These are phyloP conservation scores for Polydrusus pterygomalis DNA, from an alignment of 2,888 invertebrate species.

Conservation along the genomic window DNA sequence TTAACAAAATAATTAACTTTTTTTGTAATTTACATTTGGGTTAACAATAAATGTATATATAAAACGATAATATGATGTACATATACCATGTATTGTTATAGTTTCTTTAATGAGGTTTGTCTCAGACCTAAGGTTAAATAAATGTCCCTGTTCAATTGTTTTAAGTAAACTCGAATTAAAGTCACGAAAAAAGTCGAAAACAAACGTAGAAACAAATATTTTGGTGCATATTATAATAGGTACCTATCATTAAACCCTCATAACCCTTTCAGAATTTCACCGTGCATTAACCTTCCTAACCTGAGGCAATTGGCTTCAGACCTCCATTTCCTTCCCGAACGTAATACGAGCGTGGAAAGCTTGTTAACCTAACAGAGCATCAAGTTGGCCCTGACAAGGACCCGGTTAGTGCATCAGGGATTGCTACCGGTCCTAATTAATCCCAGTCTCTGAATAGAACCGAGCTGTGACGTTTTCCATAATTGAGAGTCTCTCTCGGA, in stretches of 20 bases:
- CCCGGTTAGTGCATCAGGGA: slow-evolving; percentile 33
- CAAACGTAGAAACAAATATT: not conserved
- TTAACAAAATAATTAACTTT: too few relatives aligned
- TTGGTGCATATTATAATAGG: not conserved
- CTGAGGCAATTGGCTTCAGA: slow-evolving; percentile 22
- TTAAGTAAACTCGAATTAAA: too few relatives aligned
- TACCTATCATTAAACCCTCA: not conserved
- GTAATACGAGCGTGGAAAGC: slow-evolving; percentile 25
- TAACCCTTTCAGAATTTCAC: not conserved
- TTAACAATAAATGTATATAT: too few relatives aligned
- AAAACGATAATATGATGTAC: too few relatives aligned
- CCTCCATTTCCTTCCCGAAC: slow-evolving; percentile 14
- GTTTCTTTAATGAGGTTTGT: too few relatives aligned
- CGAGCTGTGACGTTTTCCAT: slow-evolving; percentile 42
- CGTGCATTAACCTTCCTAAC: slow-evolving; percentile 1
- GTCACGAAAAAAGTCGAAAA: too few relatives aligned
- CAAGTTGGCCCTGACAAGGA: slow-evolving; percentile 33
- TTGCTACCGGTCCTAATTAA: slow-evolving; percentile 36
- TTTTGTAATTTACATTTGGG: too few relatives aligned
- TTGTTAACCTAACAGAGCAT: slow-evolving; percentile 37
- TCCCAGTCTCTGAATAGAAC: slow-evolving; percentile 24
- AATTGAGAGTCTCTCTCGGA: slow-evolving; percentile 31
- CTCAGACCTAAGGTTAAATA: too few relatives aligned
- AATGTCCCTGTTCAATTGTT: too few relatives aligned
- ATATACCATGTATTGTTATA: too few relatives aligned